phyloP scores from a whole-genome alignment of 2,797 vertebrate species.

The Channallabes apus region DNA sequence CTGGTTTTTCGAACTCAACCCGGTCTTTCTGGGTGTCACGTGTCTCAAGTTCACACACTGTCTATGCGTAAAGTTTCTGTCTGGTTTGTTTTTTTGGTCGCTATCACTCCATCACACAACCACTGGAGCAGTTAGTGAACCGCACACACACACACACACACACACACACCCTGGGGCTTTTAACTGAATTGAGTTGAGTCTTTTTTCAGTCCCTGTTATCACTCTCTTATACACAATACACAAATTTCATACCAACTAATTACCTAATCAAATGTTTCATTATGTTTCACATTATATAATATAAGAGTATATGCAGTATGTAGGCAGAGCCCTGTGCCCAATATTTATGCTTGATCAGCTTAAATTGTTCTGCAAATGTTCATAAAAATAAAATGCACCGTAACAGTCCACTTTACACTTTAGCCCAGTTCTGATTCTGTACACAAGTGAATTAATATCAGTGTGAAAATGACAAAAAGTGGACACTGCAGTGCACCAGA shows the following conservation, averaged over 20 bases:
- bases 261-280: neutral
- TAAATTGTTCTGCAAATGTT: neutral
- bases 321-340: neutral
- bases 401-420: no score
- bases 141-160: neutral
- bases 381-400: neutral
- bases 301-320: conserved; percentile 1
- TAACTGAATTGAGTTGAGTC: neutral
- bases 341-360: conserved; percentile 13
- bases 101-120: conserved; percentile 3
- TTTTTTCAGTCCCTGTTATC: no score
- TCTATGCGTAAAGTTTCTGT: neutral
- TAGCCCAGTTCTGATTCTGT: no score
- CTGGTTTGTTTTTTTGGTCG: no score
- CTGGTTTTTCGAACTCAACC: neutral
- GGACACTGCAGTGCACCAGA: no score
- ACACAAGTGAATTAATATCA: no score
- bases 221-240: neutral
- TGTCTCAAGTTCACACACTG: conserved; percentile 1
- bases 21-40: neutral
- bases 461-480: no score
- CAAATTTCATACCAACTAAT: neutral
- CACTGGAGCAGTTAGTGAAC: conserved; percentile 3
- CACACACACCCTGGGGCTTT: conserved; percentile 4
- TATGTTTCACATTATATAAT: neutral